Base-by-base conservation (phyloP, 2,888 invertebrate species). In the Julus scandinavius region DNA sequence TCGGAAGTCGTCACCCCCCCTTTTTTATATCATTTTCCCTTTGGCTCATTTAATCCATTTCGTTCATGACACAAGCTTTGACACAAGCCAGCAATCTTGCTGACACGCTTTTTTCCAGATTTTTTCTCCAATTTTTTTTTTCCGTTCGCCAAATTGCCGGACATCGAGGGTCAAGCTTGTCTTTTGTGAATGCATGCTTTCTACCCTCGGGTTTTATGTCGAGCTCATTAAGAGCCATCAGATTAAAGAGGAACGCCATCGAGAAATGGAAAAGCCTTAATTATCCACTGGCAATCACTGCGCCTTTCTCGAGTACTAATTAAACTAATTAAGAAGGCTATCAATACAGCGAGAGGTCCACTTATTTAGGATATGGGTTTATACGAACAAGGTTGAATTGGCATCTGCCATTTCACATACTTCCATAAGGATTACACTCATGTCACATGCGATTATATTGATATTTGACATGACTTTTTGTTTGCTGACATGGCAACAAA, bases 11-110 rank as follows among this genome's bases (percentile, higher is more conserved):
- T 45, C 41, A 2, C 63, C 54, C 54, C 6, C 11, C 20, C 80
- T 13, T 80, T 54, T 80, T 80, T 80, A 80, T 80, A 80, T 80
- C 80, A 80, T 80, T 80, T 80, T 80, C 80, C 29, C 80, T 80
- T 11, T 80, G 80, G 29, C 80, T 80, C 80, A 80, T 80, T 80
- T 80, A 80, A 80, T 80, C 80, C 80, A 38, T 80, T 80, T 80
- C 80, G 80, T 80, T 80, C 80, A 80, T 80, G 80, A 80, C 80
- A 9, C 80, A 38, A 13, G 80, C 80, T 38, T 80, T 80, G 80
- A 80, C 80, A 80, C 80, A 9, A 80, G 80, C 80, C 80, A 80
- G 80, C 80, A 80, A 80, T 80, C 80, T 80, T 13, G 80, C 80
- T 80, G 80, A 80, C 80, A 80, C 80, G 80, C 80, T 17, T 63